Conservation (phyloP, 2,113 vertebrate species). For the Hemiscyllium ocellatum region DNA sequence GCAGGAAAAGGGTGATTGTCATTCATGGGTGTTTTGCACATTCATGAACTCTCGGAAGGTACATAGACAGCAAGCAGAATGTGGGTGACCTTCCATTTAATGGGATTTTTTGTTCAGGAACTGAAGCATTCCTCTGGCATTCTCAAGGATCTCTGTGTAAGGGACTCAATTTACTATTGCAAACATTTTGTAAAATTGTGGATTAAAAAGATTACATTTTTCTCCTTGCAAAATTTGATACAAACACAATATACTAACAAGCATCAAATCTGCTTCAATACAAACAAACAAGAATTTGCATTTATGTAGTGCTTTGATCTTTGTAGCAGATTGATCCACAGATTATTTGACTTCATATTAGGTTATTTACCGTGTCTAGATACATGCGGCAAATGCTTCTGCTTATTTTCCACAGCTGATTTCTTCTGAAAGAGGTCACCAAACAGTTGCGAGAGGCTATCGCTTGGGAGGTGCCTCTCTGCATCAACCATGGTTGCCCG, state of each 20-base stretch:
- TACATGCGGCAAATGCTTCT: no score
- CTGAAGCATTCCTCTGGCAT: neutral
- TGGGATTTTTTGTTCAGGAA: neutral
- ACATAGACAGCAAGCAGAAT: neutral
- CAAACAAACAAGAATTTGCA: neutral
- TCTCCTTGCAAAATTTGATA: neutral
- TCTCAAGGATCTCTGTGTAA: neutral
- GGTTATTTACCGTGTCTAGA: no score
- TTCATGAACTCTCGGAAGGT: neutral
- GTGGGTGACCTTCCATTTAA: neutral
- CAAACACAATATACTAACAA: neutral
- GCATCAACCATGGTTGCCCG: no score
- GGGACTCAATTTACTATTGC: neutral
- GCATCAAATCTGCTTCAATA: neutral
- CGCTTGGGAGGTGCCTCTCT: no score
- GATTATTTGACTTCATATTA: neutral
- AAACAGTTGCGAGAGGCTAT: no score
- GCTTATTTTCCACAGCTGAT: no score
- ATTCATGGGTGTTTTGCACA: neutral
- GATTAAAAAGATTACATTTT: neutral
- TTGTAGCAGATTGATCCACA: neutral
- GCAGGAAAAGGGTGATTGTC: neutral
- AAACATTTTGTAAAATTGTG: neutral
- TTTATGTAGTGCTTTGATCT: neutral
- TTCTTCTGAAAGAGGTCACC: no score